phyloP scores from a whole-genome alignment of 2,113 vertebrate genomes.

The Elanus axillaris region DNA sequence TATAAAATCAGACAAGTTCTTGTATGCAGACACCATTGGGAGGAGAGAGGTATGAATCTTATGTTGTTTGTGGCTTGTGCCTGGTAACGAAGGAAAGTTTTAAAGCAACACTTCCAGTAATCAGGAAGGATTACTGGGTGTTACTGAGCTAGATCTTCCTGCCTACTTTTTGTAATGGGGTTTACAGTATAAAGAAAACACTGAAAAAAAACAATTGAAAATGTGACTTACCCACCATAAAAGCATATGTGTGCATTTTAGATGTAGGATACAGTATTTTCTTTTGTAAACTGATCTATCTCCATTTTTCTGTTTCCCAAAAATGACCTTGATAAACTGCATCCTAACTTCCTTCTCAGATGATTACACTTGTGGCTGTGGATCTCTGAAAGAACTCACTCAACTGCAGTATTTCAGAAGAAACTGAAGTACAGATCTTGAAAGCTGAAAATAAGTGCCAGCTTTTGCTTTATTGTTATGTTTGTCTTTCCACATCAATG shows the following conservation, averaged over 20 bases:
- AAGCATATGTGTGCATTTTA: background rate
- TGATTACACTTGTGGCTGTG: background rate
- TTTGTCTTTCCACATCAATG: background rate
- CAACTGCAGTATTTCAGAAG: background rate
- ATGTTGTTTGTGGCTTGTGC: background rate
- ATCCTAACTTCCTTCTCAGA: background rate
- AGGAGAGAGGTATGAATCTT: background rate
- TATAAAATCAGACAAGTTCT: background rate
- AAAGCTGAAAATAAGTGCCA: background rate
- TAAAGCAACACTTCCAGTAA: background rate
- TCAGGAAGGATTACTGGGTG: rapidly evolving
- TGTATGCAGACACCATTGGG: background rate
- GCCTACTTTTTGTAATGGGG: background rate
- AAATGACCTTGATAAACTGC: background rate
- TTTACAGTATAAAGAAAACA: background rate
- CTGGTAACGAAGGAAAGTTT: background rate
- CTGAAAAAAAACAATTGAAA: background rate
- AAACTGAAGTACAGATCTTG: background rate
- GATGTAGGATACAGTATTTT: background rate
- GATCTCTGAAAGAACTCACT: background rate
- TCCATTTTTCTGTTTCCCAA: background rate
- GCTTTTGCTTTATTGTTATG: background rate
- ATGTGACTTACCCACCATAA: background rate
- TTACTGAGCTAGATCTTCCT: background rate
- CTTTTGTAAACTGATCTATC: background rate